phyloP scores from a whole-genome alignment of 1,140 invertebrate genomes.

The Rhizoglyphus robini region DNA sequence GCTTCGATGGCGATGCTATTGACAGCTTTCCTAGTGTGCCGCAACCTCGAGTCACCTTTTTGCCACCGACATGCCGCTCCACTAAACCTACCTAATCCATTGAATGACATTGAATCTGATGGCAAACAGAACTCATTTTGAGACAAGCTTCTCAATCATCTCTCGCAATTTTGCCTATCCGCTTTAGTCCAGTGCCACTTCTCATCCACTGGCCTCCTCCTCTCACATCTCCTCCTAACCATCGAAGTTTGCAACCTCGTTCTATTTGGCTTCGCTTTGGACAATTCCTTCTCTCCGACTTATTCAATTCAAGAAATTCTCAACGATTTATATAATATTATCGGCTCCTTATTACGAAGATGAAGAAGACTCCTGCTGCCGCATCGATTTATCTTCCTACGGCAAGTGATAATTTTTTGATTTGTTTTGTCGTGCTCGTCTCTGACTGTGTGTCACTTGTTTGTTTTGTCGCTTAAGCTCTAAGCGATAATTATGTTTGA shows the following conservation, averaged over 20 bases:
- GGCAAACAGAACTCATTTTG: not conserved
- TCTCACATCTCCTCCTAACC: too few relatives aligned
- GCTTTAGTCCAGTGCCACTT: constrained; percentile 4
- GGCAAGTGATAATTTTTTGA: not conserved
- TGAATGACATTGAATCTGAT: not conserved
- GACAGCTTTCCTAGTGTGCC: constrained; percentile 7
- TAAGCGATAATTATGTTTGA: too few relatives aligned
- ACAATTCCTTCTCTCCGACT: not conserved
- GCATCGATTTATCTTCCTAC: not conserved
- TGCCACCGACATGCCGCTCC: not conserved
- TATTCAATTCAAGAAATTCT: not conserved
- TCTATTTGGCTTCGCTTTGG: constrained; percentile 3
- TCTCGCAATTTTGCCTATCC: not conserved
- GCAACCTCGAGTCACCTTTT: not conserved
- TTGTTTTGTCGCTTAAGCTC: too few relatives aligned
- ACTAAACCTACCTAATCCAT: not conserved
- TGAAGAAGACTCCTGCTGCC: not conserved
- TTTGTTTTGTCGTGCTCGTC: too few relatives aligned
- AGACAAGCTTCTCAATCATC: not conserved
- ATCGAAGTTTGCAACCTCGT: too few relatives aligned
- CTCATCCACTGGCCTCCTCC: not conserved
- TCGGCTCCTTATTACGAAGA: not conserved
- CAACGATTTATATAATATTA: not conserved
- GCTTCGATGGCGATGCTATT: too few relatives aligned
- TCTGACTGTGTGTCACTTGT: too few relatives aligned